Base-by-base conservation (phyloP, 2,797 vertebrate species). In the Coccyzus lansbergi region DNA sequence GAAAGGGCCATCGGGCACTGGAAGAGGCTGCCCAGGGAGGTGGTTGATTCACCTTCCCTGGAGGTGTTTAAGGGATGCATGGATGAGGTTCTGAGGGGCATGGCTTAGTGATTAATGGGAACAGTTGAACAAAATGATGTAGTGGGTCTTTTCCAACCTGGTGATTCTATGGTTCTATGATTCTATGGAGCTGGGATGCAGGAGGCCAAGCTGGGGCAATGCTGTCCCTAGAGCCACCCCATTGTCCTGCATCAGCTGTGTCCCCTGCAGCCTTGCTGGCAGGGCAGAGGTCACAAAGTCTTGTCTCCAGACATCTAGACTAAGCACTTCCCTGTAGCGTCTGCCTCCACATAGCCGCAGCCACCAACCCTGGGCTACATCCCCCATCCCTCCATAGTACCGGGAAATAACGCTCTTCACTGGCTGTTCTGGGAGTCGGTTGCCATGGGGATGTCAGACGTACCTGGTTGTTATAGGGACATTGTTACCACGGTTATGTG, bases 401-500 rank as follows among this genome's bases (percentile, higher is more conserved):
- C 1, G 10, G 68, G 67, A 91, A 69, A 48, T 3, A 3, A 82
- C 65, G 87, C 70, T 70, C 79, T 76, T 67, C 63, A 36, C 42
- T 3, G 34, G 67, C 86, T 96, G 88, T 93, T 94, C 42, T 0
- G 60, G 75, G 75, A 94, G 44, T 26, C 1, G 2, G 95, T 96
- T 95, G 91, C 91, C 75, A 95, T 93, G 91, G 89, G 53, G 84
- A 96, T 91, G 95, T 96, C 91, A 92, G 88, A 96, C 91, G 75
- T 89, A 96, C 95, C 94, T 96, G 94, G 82, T 91, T 96, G 96
- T 92, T 83, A 94, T 64, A 83, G 94, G 84, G 91, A 94, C 78
- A 92, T 56, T 36, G 95, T 96, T 96, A 84, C 86, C 84, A 93
- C 93, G 91, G 96, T 72, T 79, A 93, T 31, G 9, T 0, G 0